A percentile compares a stretch with the other conserved stretches of the same genome.
Evolutionary conservation across 1,140 invertebrate species (phyloP).

Genomic region (Trichomalopsis sarcophagae): DNA sequence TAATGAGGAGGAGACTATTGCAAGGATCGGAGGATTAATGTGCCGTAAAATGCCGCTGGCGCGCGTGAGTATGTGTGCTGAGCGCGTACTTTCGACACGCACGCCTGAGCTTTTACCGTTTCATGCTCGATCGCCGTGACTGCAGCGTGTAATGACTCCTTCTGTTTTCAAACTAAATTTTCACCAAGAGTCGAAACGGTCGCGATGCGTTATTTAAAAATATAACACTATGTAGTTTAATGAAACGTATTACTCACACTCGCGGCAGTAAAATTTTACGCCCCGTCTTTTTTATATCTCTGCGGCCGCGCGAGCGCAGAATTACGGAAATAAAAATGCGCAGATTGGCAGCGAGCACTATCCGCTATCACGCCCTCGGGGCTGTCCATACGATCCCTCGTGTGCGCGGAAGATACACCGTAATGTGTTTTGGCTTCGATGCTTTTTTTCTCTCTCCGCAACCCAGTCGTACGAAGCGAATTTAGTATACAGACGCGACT

Average conservation of each 20-base stretch:
- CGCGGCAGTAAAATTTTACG: not conserved
- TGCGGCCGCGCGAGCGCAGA: not conserved
- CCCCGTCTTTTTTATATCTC: constrained; percentile 12
- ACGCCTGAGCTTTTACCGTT: not conserved
- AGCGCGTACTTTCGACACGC: not conserved
- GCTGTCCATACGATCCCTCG: not conserved
- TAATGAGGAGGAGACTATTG: not conserved
- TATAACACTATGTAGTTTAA: not conserved
- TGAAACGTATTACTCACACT: not conserved
- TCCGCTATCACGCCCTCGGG: not conserved
- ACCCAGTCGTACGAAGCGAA: too few species aligned
- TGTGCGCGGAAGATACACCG: not conserved
- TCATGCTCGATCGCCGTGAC: not conserved
- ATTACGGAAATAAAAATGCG: constrained; percentile 26
- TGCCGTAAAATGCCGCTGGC: not conserved
- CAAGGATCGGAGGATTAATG: not conserved
- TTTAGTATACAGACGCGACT: too few species aligned
- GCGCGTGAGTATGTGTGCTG: not conserved
- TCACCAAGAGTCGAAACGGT: not conserved
- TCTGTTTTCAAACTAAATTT: not conserved
- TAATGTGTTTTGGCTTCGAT: constrained; percentile 34
- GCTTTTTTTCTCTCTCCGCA: not conserved
- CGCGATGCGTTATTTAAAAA: not conserved
- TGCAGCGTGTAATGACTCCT: not conserved
- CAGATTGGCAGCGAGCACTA: constrained; percentile 9